Evolutionary conservation across 2,113 vertebrate genomes (phyloP), one percentile per base, ranked within the genome.

Genomic region (Zeus faber): DNA sequence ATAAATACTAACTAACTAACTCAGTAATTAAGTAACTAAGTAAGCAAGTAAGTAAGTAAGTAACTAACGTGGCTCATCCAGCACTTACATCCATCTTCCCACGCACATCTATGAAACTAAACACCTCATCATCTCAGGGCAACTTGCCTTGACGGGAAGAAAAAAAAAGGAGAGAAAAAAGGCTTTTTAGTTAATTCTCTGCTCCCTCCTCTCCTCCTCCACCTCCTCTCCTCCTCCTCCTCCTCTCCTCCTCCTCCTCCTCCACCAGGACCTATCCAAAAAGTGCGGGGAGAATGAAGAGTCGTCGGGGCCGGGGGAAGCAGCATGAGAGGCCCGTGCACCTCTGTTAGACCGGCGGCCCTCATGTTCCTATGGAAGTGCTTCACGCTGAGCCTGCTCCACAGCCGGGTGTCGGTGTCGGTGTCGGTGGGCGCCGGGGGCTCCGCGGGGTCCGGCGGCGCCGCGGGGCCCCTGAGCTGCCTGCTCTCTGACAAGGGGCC

Each of bases 281-380:
- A 67, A 82, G 84, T 79, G 80, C 68, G 76, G 85, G 66, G 89
- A 98, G 94, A 93, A 98, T 98, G 96, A 96, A 89, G 95, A 92
- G 67, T 89, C 89, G 89, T 82, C 89, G 91, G 91, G 87, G 91
- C 85, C 88, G 91, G 90, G 87, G 92, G 94, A 93, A 96, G 92
- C 91, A 98, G 94, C 91, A 97, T 97, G 96, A 92, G 90, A 92
- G 95, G 94, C 93, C 91, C 89, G 83, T 91, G 92, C 92, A 91
- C 90, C 91, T 91, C 88, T 87, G 86, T 87, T 97, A 94, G 95
- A 93, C 91, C 89, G 88, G 69, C 89, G 91, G 91, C 91, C 93
- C 93, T 96, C 91, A 96, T 98, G 96, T 93, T 93, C 96, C 94
- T 92, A 96, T 97, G 95, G 93, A 91, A 91, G 92, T 95, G 93